Percentiles rank a stretch among this genome's conserved stretches.
These are phyloP conservation scores for Cyprinus carpio DNA, from an alignment of 2,113 vertebrate genomes.

Conservation along the genomic window DNA sequence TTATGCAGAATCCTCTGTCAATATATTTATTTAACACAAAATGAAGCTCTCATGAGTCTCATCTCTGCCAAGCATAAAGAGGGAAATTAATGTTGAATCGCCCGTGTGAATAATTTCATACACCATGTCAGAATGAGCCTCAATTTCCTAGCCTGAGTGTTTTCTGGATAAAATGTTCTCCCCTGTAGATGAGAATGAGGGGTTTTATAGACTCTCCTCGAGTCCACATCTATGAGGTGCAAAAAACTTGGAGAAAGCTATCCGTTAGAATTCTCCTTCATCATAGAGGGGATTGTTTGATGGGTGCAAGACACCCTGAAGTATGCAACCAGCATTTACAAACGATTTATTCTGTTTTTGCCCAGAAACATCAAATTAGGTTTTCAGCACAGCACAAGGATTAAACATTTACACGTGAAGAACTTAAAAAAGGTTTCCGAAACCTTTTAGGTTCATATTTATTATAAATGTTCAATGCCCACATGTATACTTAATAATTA, in stretches of 20 bases:
- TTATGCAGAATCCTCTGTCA: constrained; percentile 43
- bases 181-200: constrained; percentile 45
- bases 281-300: background rate
- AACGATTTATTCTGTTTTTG: no score
- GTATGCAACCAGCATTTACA: no score
- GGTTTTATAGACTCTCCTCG: background rate
- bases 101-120: constrained; percentile 47
- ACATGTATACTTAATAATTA: no score
- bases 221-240: background rate
- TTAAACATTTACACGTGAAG: no score
- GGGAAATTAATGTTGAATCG: constrained; percentile 53
- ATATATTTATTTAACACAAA: constrained; percentile 50
- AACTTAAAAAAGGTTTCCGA: no score
- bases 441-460: no score
- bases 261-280: background rate
- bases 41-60: constrained; percentile 44
- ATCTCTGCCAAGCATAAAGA: constrained; percentile 49
- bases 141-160: constrained; percentile 59
- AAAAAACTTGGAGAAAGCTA: background rate
- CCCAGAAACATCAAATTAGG: no score
- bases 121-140: constrained; percentile 61
- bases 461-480: no score
- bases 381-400: no score
- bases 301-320: no score
- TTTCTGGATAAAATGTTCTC: constrained; percentile 56